Evolutionary conservation across 2,888 invertebrate genomes (phyloP), one percentile per base, ranked within the genome.

Genomic region (Cryptosula pallasiana): DNA sequence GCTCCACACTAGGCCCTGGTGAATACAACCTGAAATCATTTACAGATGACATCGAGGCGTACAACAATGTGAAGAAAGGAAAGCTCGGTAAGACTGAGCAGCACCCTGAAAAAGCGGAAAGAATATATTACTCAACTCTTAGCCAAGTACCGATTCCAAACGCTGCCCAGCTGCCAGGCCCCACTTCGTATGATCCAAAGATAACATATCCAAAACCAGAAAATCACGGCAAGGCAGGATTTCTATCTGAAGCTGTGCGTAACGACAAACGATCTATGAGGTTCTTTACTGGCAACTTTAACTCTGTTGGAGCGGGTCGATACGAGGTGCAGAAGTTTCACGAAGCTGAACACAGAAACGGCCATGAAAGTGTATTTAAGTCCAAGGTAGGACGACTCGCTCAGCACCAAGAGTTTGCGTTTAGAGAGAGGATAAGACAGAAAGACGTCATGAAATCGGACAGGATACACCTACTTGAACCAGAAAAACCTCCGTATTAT

Each of bases 261-360:
- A 79, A 80, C 73, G 83, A 83, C 75, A 79, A 79, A 75, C 73
- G 79, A 32, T 79, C 82, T 29, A 81, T 81, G 73, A 78, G 78
- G 69, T 83, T 83, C 77, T 84, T 84, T 76, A 83, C 83, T 13
- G 76, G 81, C 35, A 84, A 83, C 77, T 83, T 79, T 77, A 83
- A 83, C 74, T 81, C 82, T 25, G 82, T 84, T 63, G 84, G 83
- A 70, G 78, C 83, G n/a, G 84, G 83, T 35, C 78, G 83, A 1
- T 84, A 84, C 77, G 83, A 83, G 71, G 75, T 83, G 16, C 82
- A 82, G 76, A 81, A 79, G 72, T 82, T 75, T 75, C 80, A 82
- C 20, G 82, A 83, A 34, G 77, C 79, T 13, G 81, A 81, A 63
- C 80, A 82, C 72, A 74, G 75, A n/a, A 83, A 84, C 75, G 82